phyloP scores from a whole-genome alignment of 2,888 invertebrate genomes.

The Patella ulyssiponensis region DNA sequence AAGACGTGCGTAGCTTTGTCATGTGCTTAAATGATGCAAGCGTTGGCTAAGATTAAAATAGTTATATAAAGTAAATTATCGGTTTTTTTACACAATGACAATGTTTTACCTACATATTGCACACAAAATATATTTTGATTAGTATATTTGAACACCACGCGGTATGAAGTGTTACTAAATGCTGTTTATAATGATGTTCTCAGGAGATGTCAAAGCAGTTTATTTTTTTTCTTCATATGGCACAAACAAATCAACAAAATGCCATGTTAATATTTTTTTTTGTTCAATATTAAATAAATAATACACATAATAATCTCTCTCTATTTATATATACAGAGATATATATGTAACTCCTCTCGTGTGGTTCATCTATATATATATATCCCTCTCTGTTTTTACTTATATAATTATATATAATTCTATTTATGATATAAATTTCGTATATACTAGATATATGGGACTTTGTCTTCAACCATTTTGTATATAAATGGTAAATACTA shows the following conservation, averaged over 20 bases:
- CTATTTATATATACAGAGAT: too few species aligned
- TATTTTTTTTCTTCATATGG: not conserved
- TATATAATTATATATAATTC: conserved; percentile 2
- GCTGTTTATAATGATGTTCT: not conserved
- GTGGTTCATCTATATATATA: not conserved
- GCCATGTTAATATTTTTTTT: conserved; percentile 7
- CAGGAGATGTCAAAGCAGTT: too few species aligned
- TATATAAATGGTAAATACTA: too few species aligned
- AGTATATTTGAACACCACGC: conserved; percentile 11
- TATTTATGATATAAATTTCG: not conserved
- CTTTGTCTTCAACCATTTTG: conserved; percentile 9
- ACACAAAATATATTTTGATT: conserved; percentile 39
- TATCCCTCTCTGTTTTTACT: not conserved
- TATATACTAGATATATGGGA: conserved; percentile 9
- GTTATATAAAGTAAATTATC: too few species aligned
- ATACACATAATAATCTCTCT: not conserved
- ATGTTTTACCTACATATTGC: conserved; percentile 30
- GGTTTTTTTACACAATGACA: too few species aligned
- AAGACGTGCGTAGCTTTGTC: too few species aligned
- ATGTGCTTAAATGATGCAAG: too few species aligned
- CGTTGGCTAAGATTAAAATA: too few species aligned
- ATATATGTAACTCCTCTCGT: too few species aligned
- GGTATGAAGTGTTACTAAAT: not conserved
- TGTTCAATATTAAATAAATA: conserved; percentile 4
- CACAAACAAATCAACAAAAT: conserved; percentile 11